These are phyloP conservation scores for Xenus cinereus DNA, from an alignment of 2,113 vertebrate species.

Conservation along the genomic window DNA sequence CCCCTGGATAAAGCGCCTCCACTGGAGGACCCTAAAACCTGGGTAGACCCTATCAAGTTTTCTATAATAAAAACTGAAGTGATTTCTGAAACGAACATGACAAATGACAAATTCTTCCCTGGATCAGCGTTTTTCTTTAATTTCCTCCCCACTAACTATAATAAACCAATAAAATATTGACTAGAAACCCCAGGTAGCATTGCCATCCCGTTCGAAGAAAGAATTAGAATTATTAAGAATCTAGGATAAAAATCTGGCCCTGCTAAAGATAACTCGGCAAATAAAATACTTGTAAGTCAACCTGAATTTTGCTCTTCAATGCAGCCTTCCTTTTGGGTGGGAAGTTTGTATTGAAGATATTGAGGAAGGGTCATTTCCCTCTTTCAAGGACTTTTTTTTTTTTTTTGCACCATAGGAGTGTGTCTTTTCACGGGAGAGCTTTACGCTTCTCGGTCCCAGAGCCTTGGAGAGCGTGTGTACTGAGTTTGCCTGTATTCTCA, in stretches of 20 bases:
- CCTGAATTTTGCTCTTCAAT: neutral
- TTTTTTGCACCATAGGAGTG: neutral
- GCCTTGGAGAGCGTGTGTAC: neutral
- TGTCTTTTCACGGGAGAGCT: neutral
- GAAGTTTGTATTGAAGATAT: neutral
- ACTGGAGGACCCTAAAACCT: neutral
- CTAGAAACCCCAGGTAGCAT: fast-evolving
- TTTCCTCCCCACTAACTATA: neutral
- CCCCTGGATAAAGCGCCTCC: neutral
- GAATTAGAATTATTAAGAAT: neutral
- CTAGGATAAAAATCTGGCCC: neutral
- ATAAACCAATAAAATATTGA: neutral
- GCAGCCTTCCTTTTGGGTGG: neutral
- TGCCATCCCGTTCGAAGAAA: fast-evolving
- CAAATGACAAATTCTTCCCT: neutral
- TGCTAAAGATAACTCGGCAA: neutral
- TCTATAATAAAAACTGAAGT: fast-evolving
- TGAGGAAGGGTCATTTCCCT: neutral
- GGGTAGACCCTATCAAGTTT: too few relatives aligned
- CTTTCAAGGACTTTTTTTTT: neutral
- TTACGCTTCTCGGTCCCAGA: neutral
- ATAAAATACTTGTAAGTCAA: neutral
- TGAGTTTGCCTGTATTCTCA: neutral
- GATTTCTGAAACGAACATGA: fast-evolving
- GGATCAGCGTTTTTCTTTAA: neutral